Evolutionary conservation across 2,888 invertebrate species (phyloP), one percentile per base, ranked within the genome.

Genomic region (Ferrisia virgata): DNA sequence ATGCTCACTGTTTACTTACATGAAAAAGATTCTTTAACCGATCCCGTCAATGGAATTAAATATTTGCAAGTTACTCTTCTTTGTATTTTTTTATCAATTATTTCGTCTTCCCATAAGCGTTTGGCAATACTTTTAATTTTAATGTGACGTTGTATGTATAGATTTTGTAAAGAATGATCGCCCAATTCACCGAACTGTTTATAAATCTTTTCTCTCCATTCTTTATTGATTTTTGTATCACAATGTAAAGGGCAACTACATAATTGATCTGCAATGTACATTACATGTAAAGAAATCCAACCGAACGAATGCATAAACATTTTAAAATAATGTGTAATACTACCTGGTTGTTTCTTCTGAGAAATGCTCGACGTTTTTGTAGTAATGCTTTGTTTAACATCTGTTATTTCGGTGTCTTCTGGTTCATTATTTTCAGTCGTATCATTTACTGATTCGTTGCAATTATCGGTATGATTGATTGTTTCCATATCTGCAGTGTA

Each of bases 181-280:
- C 28, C 58, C 4, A 80, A 6, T 22, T 79, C 69, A 11, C 40
- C 31, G 18, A 84, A 84, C 9, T 84, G 84, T 39, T 79, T n/a
- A 40, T 79, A 84, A n/a, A 84, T n/a, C 28, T 22, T 58, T n/a
- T 69, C 33, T 40, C 84, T 58, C 69, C 39, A 36, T 43, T 84
- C 79, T 31, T 28, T 79, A 72, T 90, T 89, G 85, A 91, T 89
- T 86, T 90, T 88, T 84, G 90, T 89, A 86, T 90, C 90, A 87
- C 91, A 91, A 88, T 89, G 90, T 88, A 91, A 90, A n/a, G 90
- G 90, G 86, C 91, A 91, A 86, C 89, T 89, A 87, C 91, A 91
- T 82, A 91, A 87, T 86, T 89, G 89, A 64, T 90, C 90, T 90
- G 88, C 6, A 28, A 64, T 5, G 64, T 33, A 18, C 4, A 8